Conservation (phyloP, 1,140 invertebrate species). For the Apis florea region DNA sequence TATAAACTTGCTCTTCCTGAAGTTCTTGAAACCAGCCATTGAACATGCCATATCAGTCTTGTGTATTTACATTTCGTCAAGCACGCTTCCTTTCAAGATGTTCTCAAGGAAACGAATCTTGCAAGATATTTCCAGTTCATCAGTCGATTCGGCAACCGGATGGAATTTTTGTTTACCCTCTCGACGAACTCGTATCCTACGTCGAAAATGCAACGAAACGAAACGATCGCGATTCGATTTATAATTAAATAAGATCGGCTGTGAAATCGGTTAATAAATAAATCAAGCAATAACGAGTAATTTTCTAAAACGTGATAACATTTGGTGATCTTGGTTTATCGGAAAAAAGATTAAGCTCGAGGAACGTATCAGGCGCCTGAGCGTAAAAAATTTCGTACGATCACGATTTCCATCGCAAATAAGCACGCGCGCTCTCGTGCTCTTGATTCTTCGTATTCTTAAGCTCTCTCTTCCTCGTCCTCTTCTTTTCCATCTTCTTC, state of each 20-base stretch:
- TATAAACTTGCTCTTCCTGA: constrained; percentile 4
- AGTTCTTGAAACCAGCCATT: constrained; percentile 36
- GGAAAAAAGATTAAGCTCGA: background rate
- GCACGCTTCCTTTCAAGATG: constrained; percentile 18
- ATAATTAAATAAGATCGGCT: background rate
- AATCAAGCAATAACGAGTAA: constrained; percentile 2
- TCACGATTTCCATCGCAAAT: background rate
- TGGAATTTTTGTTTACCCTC: background rate
- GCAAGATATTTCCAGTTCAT: background rate
- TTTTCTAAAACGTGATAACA: constrained; percentile 33
- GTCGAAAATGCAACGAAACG: background rate
- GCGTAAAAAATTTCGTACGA: background rate
- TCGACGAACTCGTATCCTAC: background rate
- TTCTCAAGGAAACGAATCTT: background rate
- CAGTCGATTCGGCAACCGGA: background rate
- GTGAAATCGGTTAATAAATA: background rate
- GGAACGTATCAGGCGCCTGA: background rate
- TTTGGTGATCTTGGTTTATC: constrained; percentile 35
- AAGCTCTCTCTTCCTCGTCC: background rate
- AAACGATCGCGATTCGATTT: background rate
- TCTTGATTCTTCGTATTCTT: background rate
- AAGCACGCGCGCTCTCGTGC: background rate
- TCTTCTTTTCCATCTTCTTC: constrained; percentile 10
- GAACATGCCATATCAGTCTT: constrained; percentile 9
- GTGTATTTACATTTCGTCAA: constrained; percentile 54